These are phyloP conservation scores for Mormyrus lacerda DNA, from an alignment of 2,113 vertebrate genomes.

Conservation along the genomic window DNA sequence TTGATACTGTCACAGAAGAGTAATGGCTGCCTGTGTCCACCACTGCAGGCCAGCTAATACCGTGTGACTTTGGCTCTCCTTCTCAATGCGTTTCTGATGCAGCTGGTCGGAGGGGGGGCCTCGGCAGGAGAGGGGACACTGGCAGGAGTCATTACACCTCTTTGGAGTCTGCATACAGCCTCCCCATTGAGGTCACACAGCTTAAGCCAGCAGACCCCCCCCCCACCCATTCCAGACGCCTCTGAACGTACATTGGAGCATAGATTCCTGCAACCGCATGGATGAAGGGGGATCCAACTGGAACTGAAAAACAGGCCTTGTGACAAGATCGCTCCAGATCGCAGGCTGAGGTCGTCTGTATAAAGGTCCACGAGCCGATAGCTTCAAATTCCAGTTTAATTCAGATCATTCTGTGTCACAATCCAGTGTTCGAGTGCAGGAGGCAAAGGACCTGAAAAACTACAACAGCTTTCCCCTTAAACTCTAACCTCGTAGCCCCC, in stretches of 20 bases:
- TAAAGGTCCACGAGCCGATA: conserved; percentile 34
- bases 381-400: conserved; percentile 44
- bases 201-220: conserved; percentile 30
- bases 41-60: conserved; percentile 60
- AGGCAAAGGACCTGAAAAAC: background rate
- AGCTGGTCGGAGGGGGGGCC: conserved; percentile 24
- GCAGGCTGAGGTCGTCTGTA: conserved; percentile 28
- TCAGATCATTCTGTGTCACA: conserved; percentile 35
- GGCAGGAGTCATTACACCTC: conserved; percentile 22
- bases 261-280: background rate
- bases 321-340: conserved; percentile 25
- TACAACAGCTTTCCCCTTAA: conserved; percentile 31
- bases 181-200: conserved; percentile 23
- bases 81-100: conserved; percentile 50
- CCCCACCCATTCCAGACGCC: background rate
- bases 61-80: conserved; percentile 58
- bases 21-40: conserved; percentile 56
- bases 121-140: conserved; percentile 18
- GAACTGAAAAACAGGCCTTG: conserved; percentile 25
- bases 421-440: conserved; percentile 32
- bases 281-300: conserved; percentile 23
- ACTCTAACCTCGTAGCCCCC: conserved; percentile 33
- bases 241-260: background rate
- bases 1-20: conserved; percentile 61
- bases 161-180: conserved; percentile 13